Percentiles rank a stretch among this genome's conserved stretches.
Evolutionary conservation across 1,140 invertebrate genomes (phyloP).

Genomic region (Meloidogyne exigua): DNA sequence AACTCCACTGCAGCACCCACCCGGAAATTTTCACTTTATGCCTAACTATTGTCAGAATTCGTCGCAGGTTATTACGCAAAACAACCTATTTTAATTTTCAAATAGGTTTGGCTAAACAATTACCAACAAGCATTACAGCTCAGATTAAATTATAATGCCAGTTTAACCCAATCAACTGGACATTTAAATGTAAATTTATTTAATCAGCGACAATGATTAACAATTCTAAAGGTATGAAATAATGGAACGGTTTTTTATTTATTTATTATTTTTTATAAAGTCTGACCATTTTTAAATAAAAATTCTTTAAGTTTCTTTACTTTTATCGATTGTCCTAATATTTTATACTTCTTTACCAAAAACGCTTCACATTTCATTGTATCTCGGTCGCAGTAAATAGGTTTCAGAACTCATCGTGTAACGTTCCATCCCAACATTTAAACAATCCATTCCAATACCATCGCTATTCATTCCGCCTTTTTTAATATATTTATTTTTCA

Average conservation of each 20-base stretch:
- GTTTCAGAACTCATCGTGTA: constrained; percentile 38
- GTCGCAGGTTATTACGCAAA: not conserved
- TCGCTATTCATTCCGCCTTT: constrained; percentile 40
- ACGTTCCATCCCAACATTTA: constrained; percentile 44
- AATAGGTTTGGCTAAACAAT: not conserved
- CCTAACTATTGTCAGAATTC: not conserved
- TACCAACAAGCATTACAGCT: not conserved
- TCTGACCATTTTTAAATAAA: too few species aligned
- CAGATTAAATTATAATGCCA: not conserved
- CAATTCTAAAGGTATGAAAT: not conserved
- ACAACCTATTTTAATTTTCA: not conserved
- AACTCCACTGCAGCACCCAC: not conserved
- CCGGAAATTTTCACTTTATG: not conserved
- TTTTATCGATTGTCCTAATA: not conserved
- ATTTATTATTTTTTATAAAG: too few species aligned
- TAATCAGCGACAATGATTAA: not conserved
- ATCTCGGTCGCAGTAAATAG: constrained; percentile 32
- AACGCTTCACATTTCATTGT: constrained; percentile 35
- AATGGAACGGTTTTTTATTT: not conserved
- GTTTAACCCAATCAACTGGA: not conserved
- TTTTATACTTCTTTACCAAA: not conserved
- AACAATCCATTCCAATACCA: constrained; percentile 40
- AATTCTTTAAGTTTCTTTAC: too few species aligned
- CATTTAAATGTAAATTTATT: not conserved
- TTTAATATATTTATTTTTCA: constrained; percentile 9